Base-by-base conservation (phyloP, 2,113 vertebrate species). In the Poecilia latipinna region DNA sequence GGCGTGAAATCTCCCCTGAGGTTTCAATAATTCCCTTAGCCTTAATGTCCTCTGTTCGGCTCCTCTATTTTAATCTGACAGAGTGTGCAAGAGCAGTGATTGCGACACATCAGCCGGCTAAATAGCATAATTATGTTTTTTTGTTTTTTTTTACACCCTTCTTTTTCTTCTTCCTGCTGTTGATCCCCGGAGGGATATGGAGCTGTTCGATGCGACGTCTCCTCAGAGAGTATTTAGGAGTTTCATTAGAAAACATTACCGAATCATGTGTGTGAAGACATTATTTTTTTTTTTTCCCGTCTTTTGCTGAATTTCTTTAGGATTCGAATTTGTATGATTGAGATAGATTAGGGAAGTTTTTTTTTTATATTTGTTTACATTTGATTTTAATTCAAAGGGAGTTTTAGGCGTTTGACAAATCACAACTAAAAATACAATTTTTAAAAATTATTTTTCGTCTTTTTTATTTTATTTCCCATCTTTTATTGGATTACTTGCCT, bases 101-200 rank as follows among this genome's bases (percentile, higher is more conserved):
- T 92, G 93, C 92, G 87, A 88, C 91, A 91, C 91, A 93, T 93
- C 93, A 94, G 74, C 92, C 88, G 88, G 87, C 86, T 94, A 94
- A 94, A 94, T 90, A 93, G 92, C 91, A 94, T 94, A 93, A 95
- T 94, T 93, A 92, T 92, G 77, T 7, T 61, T 11, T 32, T 15
- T 42, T 32, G 6, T 26, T 11, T 4, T 61, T 12, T 17, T 42
- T 37, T 19, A 12, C 22, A 22, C 51, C 51, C 51, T 24, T 57
- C 24, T 13, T 60, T 1, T n/a, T n/a, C 51, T 57, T 57, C 10
- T n/a, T 24, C 22, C 51, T 57, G 51, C 11, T 44, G 71, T 78
- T 85, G 87, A 75, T 90, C 88, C 91, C 88, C 74, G 19, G 87
- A 82, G 88, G 82, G 75, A 90, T 78, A 70, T 72, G 86, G 66